Base-by-base conservation (phyloP, 2,888 invertebrate genomes). In the Dione vanillae region DNA sequence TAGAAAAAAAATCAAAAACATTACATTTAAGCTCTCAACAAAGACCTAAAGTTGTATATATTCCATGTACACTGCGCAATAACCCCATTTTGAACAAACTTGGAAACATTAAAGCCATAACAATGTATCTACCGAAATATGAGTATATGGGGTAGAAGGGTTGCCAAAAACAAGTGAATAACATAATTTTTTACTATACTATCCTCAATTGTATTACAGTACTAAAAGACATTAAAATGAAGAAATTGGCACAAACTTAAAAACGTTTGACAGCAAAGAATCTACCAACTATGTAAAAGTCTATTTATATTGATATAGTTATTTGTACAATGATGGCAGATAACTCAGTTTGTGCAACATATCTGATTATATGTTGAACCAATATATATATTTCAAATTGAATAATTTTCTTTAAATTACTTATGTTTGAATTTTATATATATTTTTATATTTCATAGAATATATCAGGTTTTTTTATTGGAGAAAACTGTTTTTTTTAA, bases 151-250 rank as follows among this genome's bases (percentile, higher is more conserved):
- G 47, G 6, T 6, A 47, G 47, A 11, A 47, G 2, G 6, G 0
- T 37, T 64, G 64, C 64, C 64, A 64, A 64, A 37, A 49, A 49
- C 3, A 16, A 35, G 20, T 27, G 27, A 12, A 52, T 35, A 8
- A 35, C 8, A n/a, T 35, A n/a, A n/a, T 10, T 35, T 35, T 54
- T 54, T 8, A 6, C 8, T 47, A 47, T 47, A 8, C n/a, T n/a
- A 47, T n/a, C 8, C 8, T 19, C 49, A 19, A 19, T 51, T 19
- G 51, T 14, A 12, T 59, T 41, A 14, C 40, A 2, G 41, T 20
- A 41, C n/a, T 16, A 16, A 8, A 59, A 14, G n/a, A 61, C 11
- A 20, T 45, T 61, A 27, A 3, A 41, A 8, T 58, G 12, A 12
- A 19, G 1, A 43, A n/a, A 43, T 20, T 59, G 59, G 20, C 59